Evolutionary conservation across 92 coral and sea anemone genomes (phyloP).

Genomic region (Isaurus tuberculatus): DNA sequence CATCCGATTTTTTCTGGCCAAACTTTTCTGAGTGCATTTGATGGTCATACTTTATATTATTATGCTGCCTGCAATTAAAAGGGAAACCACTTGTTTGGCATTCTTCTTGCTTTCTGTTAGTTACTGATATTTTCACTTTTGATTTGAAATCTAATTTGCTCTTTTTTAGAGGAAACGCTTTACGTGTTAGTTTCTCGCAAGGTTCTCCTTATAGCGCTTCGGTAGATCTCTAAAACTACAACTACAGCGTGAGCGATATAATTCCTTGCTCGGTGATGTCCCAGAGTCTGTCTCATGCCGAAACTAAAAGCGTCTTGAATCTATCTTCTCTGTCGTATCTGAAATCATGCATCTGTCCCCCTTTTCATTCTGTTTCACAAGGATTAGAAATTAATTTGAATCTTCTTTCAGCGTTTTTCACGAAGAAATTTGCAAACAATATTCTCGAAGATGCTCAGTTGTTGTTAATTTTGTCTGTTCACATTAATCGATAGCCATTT

Average conservation of each 20-base stretch:
- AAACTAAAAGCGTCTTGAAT: neutral
- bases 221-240: slow-evolving; percentile 56
- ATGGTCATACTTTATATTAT: neutral
- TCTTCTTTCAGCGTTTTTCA: too few relatives aligned
- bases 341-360: too few relatives aligned
- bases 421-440: too few relatives aligned
- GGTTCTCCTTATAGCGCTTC: slow-evolving; percentile 66
- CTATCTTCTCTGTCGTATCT: too few relatives aligned
- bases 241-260: neutral
- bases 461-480: too few relatives aligned
- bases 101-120: neutral
- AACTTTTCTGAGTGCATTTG: slow-evolving; percentile 7
- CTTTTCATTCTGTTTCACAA: too few relatives aligned
- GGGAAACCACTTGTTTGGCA: neutral
- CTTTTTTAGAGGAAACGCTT: slow-evolving; percentile 49
- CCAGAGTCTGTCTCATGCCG: slow-evolving; percentile 1
- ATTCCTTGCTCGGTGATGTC: neutral
- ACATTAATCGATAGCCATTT: too few relatives aligned
- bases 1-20: slow-evolving; percentile 2
- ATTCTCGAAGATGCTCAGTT: too few relatives aligned
- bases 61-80: neutral
- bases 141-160: neutral
- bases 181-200: slow-evolving; percentile 66
- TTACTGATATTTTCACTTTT: neutral
- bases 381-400: too few relatives aligned